Evolutionary conservation across 1,140 invertebrate genomes (phyloP), one percentile per base, ranked within the genome.

Genomic region (Liolophura sinensis): DNA sequence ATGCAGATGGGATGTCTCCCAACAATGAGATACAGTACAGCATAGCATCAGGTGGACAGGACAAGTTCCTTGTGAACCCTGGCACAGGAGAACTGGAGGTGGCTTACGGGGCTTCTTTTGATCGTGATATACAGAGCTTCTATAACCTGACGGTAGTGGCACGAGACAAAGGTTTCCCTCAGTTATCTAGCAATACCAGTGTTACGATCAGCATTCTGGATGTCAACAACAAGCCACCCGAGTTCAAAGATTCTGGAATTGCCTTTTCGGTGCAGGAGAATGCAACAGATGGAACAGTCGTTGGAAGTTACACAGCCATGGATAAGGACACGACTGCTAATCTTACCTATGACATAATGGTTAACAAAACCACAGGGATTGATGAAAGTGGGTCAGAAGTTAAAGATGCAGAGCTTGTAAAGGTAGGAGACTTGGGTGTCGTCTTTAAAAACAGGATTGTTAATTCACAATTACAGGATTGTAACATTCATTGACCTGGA

Each of bases 1-100:
- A 79, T 64, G 25, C 61, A 24, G 75, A 79, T 64, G 71, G 67
- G n/a, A 73, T 70, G 7, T 65, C 56, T 55, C 77, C 74, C 4
- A 79, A 79, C 59, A 77, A 77, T 60, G 69, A 77, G 40, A 71
- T 76, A 47, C 69, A 77, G 25, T 79, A 77, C 64, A 64, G 77
- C 40, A 79, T 79, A 51, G 75, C 76, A 54, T 76, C 62, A 64
- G 74, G 75, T 12, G 72, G 73, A 0, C 60, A 73, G 31, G 77
- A 79, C 62, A 77, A 79, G 54, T 79, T 79, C 58, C 63, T 73
- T 20, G 76, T 79, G 27, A 68, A 79, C 62, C 73, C 76, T 57
- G 64, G 57, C 56, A 74, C 74, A 1, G 77, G 77, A 16, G 67
- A 69, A 20, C 65, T 77, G 11, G 54, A 47, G 24, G 74, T 79